Conservation (phyloP, 1,140 invertebrate genomes). For the Conus ventricosus region DNA sequence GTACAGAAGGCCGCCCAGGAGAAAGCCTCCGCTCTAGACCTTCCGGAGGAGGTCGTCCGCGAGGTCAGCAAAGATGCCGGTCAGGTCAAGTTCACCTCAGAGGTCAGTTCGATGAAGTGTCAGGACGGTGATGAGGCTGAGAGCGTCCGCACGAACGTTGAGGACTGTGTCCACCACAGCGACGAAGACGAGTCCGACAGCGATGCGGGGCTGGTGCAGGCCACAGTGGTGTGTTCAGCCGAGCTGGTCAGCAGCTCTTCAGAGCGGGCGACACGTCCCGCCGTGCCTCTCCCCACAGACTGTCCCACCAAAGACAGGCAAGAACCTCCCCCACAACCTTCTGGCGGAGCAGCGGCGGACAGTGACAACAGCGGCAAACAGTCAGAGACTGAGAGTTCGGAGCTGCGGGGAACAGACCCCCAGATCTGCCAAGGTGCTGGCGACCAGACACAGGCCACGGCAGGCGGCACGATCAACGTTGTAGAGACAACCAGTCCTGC, state of each 20-base stretch:
- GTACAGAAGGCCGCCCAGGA: constrained; percentile 14
- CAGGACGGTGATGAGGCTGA: not conserved
- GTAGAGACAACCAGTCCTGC: not conserved
- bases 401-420: not conserved
- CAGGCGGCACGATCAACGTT: not conserved
- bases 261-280: not conserved
- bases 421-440: not conserved
- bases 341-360: no score
- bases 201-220: not conserved
- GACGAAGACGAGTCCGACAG: not conserved
- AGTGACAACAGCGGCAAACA: not conserved
- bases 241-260: not conserved
- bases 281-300: not conserved
- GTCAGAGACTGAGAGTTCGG: not conserved
- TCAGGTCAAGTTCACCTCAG: not conserved
- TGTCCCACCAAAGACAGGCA: not conserved
- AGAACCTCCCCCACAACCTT: no score
- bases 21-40: not conserved
- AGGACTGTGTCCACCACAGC: not conserved
- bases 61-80: not conserved
- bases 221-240: not conserved
- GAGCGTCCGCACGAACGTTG: not conserved
- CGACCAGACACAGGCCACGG: not conserved
- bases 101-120: not conserved
- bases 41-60: not conserved